Evolutionary conservation across 2,797 vertebrate species (phyloP).

Genomic region (Sebastes taczanowskii): DNA sequence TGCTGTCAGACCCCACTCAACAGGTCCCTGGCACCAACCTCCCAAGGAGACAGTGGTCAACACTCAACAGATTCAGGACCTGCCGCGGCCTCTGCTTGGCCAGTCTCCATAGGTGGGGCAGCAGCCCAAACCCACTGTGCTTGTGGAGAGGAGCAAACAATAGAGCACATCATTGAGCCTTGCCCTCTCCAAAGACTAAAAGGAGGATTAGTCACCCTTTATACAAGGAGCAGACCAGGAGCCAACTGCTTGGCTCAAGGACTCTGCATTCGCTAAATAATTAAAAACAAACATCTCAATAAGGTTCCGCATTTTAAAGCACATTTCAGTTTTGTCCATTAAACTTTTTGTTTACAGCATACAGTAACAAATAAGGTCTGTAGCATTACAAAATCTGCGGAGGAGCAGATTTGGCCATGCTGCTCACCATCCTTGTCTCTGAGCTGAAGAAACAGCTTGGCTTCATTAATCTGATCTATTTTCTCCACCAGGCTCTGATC

Average conservation of each 20-base stretch:
- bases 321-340: background rate
- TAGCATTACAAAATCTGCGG: background rate
- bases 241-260: background rate
- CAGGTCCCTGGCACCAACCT: background rate
- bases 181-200: background rate
- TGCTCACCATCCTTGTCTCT: constrained; percentile 38
- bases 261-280: too few species aligned
- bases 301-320: background rate
- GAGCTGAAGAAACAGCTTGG: constrained; percentile 58
- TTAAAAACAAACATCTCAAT: background rate
- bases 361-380: background rate
- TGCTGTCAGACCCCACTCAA: background rate
- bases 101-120: background rate
- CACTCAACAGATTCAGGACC: background rate
- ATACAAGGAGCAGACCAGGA: background rate
- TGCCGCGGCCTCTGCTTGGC: background rate
- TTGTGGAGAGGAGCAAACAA: background rate
- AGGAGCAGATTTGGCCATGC: background rate
- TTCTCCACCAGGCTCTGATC: constrained; percentile 65
- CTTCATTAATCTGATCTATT: constrained; percentile 69
- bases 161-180: background rate
- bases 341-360: background rate
- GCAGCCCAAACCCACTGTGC: background rate
- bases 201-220: background rate
- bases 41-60: background rate